Conservation (phyloP, 2,797 vertebrate species). For the Enteromius thamalakanensis region DNA sequence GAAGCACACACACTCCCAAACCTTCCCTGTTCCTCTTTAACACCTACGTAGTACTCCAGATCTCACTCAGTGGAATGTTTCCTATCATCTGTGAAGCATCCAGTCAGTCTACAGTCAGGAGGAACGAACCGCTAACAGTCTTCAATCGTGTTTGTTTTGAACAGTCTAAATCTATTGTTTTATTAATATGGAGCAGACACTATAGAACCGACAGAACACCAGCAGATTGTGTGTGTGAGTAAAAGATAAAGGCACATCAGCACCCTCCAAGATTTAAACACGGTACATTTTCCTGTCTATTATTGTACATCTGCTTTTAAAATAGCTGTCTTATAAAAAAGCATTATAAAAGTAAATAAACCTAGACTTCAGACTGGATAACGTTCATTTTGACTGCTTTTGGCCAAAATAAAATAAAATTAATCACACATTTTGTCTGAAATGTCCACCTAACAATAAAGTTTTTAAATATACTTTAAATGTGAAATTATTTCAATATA, state of each 20-base stretch:
- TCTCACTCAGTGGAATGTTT: neutral
- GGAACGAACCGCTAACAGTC: neutral
- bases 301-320: neutral
- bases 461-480: neutral
- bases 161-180: neutral
- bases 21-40: neutral
- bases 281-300: neutral
- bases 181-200: neutral
- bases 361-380: neutral
- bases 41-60: neutral
- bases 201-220: neutral
- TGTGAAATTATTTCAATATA: too few species aligned
- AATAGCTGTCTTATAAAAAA: neutral
- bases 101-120: neutral
- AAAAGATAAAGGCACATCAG: neutral
- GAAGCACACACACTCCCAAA: neutral
- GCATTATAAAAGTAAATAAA: neutral
- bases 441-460: neutral
- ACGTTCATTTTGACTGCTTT: neutral
- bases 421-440: too few species aligned
- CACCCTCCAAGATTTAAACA: neutral
- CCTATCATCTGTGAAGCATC: neutral
- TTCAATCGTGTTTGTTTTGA: neutral
- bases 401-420: neutral
- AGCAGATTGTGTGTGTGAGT: neutral